Base-by-base conservation (phyloP, 2,888 invertebrate genomes). In the Acleris laterana region DNA sequence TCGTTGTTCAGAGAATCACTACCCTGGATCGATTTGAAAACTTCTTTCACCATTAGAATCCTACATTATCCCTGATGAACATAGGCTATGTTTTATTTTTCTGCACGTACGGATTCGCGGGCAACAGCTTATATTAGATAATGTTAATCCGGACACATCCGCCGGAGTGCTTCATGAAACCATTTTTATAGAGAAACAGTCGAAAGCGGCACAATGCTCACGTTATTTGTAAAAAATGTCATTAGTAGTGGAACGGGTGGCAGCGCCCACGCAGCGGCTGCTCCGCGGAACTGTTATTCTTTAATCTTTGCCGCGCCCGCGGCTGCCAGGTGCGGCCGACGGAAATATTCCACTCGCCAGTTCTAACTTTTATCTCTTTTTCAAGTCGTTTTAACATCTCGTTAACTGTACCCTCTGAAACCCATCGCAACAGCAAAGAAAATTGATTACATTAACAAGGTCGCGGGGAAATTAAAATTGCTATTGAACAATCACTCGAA, bases 321-420 rank as follows among this genome's bases (percentile, higher is more conserved):
- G 16, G 32, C 38, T n/a, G 48, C 19, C 19, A 59, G 48, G 52
- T 28, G 32, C 48, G 38, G 19, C 25, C 53, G 48, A 49, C 28
- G 49, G 59, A 22, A 48, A 53, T 56, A 65, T 61, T 61, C 46
- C 59, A 49, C 52, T 59, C 57, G 38, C 32, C n/a, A 38, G 25
- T 42, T 25, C 13, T 63, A 71, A 70, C 69, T 74, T 74, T 73
- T 64, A 74, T 77, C 77, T 77, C 77, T 72, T 72, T 70, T 75
- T 74, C 74, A 71, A 75, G 72, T 72, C 71, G 74, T 75, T 77
- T 74, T 77, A 78, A 75, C 79, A 74, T 78, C 79, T 80, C 77
- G 77, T 80, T 79, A 80, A 75, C 69, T 73, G 69, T 63, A 64
- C 73, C 72, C 72, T 69, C 69, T 72, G 71, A 73, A 70, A 69